Evolutionary conservation across 2,888 invertebrate species (phyloP), one percentile per base, ranked within the genome.

Genomic region (Tipula confusa): DNA sequence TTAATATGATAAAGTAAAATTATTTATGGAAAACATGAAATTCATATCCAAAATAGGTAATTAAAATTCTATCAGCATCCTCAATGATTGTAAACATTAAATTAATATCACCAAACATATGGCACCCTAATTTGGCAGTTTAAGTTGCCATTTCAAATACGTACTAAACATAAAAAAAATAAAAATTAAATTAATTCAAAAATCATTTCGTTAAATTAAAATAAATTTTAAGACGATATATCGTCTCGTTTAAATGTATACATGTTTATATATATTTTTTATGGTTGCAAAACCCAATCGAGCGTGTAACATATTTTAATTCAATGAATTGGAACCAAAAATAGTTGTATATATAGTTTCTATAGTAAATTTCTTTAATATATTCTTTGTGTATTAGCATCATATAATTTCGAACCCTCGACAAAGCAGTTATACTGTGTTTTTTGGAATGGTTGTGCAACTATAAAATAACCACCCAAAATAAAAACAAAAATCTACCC

Each of bases 291-390:
- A 64, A 24, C 18, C 82, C 15, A 82, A 82, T 82, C 82, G 28
- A 82, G 82, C 36, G 82, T 82, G 36, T 82, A 82, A 82, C 82
- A 82, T 82, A 82, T 82, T 82, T 82, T 82, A 82, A 38, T 36
- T 82, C 82, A 82, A 6, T 82, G 82, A 82, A 82, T 82, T 36
- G 82, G 28, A 82, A 82, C 36, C 15, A 5, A 80, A 80, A 18
- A 9, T 64, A 64, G 24, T 24, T 18, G 24, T 64, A 36, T 36
- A 36, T 7, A 36, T 31, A 31, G 31, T 31, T 31, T 31, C 3
- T 36, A 36, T 11, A 43, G 43, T 43, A 2, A 24, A 64, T 24
- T 64, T 64, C 64, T 64, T 64, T 64, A 64, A 64, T 64, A 64
- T 64, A 64, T 64, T 64, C 64, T 64, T 24, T 18, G 64, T 64